Evolutionary conservation across 1,140 invertebrate species (phyloP), one percentile per base, ranked within the genome.

Genomic region (Nasonia vitripennis): DNA sequence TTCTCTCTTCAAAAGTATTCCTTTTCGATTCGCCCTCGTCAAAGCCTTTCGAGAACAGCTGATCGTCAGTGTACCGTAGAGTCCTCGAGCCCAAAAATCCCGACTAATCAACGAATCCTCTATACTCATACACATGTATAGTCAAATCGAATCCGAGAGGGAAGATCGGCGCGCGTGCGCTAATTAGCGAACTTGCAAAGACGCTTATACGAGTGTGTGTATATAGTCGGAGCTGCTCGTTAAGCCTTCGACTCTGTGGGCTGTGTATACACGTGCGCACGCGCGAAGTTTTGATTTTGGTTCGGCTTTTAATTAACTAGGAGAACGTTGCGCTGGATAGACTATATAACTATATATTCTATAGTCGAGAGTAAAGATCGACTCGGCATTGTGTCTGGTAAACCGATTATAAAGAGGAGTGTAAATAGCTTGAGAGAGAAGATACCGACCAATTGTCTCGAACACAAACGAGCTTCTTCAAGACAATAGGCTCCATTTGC

Each of bases 121-220:
- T 62, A 27, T 27, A 55, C 51, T 12, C 9, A n/a, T 62, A 62
- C 5, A 7, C 17, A 5, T 6, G 34, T 37, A 37, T 7, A 62
- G n/a, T 4, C 6, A 7, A 62, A 62, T 62, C 5, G 20, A 62
- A 62, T 62, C n/a, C 55, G 48, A 45, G 31, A 81, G 0, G 48
- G 41, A 48, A 81, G 0, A 48, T 27, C 14, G 7, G 5, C n/a
- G 67, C 12, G 6, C 17, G 17, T 62, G 17, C n/a, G 3, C 41
- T 78, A 68, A 78, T 83, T 78, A n/a, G 48, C 34, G 20, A 77
- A 83, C 51, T 77, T 77, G 48, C 20, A 31, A 73, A 83, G 73
- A 74, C 37, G 20, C 31, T 45, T n/a, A 20, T 34, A 2, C 27
- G 5, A 9, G 20, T 9, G 20, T 7, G 41, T 45, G 10, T 45